A percentile compares a stretch with the other conserved stretches of the same genome.
Conservation (phyloP, 2,797 vertebrate species). For the Malacoraja senta region DNA sequence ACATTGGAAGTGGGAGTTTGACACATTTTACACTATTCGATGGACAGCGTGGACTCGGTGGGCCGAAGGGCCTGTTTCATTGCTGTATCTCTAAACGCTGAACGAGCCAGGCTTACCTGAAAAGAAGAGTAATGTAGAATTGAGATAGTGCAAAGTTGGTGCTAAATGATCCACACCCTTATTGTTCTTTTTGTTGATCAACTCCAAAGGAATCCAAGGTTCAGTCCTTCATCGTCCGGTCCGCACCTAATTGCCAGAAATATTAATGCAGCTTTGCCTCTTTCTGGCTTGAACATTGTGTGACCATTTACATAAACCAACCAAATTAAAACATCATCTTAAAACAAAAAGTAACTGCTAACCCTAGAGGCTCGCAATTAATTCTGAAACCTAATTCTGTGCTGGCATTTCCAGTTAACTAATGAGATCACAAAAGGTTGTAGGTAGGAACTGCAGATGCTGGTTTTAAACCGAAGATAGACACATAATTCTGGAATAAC, state of each 20-base stretch:
- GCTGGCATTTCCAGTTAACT: neutral
- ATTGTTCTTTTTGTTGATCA: neutral
- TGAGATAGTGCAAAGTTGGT: neutral
- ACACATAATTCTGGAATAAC: too few relatives aligned
- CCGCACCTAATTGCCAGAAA: neutral
- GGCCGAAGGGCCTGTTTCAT: too few relatives aligned
- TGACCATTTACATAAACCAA: constrained; percentile 17
- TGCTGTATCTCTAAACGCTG: too few relatives aligned
- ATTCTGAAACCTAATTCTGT: neutral
- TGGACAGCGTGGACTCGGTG: too few relatives aligned
- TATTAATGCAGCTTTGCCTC: neutral
- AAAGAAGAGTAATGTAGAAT: neutral
- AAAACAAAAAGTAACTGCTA: neutral
- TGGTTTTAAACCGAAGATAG: too few relatives aligned
- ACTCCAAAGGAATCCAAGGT: neutral
- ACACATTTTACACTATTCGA: too few relatives aligned
- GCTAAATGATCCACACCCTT: neutral
- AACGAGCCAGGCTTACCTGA: neutral
- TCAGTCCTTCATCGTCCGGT: too few relatives aligned
- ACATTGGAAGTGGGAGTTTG: too few relatives aligned
- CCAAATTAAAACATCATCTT: neutral
- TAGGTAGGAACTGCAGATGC: too few relatives aligned
- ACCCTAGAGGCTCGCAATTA: constrained; percentile 13
- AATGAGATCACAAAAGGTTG: neutral
- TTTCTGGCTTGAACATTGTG: neutral